Conservation (phyloP, 2,888 invertebrate genomes). For the Argynnis bischoffii region DNA sequence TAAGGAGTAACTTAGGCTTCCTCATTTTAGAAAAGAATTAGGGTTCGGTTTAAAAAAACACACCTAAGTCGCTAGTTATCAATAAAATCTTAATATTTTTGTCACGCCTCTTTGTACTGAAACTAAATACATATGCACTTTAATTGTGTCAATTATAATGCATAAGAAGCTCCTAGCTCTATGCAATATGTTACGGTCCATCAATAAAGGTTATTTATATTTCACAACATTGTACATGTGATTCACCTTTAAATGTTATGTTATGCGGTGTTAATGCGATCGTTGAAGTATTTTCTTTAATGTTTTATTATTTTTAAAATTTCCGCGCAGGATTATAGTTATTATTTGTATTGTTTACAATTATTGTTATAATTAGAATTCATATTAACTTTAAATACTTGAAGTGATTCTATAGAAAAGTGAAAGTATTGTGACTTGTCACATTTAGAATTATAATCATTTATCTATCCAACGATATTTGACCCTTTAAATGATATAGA, state of each 20-base stretch:
- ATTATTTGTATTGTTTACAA: not conserved
- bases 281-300: constrained; percentile 19
- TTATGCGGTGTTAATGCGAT: not conserved
- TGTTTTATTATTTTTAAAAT: not conserved
- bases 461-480: constrained; percentile 31
- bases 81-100: too few relatives aligned
- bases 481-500: constrained; percentile 23
- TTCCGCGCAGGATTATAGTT: too few relatives aligned
- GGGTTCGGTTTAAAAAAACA: too few relatives aligned
- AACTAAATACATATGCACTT: too few relatives aligned
- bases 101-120: too few relatives aligned
- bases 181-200: constrained; percentile 38
- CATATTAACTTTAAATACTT: not conserved
- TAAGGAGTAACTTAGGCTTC: too few relatives aligned
- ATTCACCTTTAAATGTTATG: not conserved
- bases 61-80: too few relatives aligned
- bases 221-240: not conserved
- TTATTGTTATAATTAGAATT: not conserved
- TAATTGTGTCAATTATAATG: not conserved
- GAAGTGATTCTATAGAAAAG: constrained; percentile 42
- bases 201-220: constrained; percentile 38
- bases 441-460: constrained; percentile 43
- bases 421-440: constrained; percentile 51
- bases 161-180: constrained; percentile 5
- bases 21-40: too few relatives aligned